Evolutionary conservation across 53 echinoderm and acorn worm species (phyloP).

Genomic region (Arbacia lixula): DNA sequence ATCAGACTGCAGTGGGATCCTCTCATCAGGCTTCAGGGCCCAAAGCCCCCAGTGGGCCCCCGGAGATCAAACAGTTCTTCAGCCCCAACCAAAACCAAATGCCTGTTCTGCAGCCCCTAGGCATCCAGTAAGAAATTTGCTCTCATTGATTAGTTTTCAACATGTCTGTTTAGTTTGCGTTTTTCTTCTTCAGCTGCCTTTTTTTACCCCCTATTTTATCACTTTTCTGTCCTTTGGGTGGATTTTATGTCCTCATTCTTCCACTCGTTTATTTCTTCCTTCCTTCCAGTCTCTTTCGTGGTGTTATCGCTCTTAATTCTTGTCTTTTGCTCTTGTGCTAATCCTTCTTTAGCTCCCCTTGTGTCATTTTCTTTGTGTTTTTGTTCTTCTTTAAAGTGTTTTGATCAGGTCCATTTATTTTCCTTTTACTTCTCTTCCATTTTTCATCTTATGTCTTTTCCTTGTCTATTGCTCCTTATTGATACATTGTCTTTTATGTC

Average conservation of each 20-base stretch:
- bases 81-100: not conserved
- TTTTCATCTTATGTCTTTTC: not conserved
- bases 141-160: no score
- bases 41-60: conserved; percentile 49
- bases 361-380: not conserved
- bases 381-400: not conserved
- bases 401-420: no score
- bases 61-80: conserved; percentile 30
- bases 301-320: not conserved
- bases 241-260: no score
- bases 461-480: not conserved
- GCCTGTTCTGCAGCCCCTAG: conserved; percentile 33
- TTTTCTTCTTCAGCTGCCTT: no score
- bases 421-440: not conserved
- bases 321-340: not conserved
- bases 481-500: not conserved
- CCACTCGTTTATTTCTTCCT: not conserved
- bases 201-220: no score
- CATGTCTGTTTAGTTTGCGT: no score
- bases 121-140: conserved; percentile 34
- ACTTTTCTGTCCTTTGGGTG: no score
- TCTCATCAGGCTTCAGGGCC: not conserved
- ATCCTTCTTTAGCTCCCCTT: not conserved
- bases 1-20: not conserved
- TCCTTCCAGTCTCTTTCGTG: not conserved